These are phyloP conservation scores for Rhizoglyphus robini DNA, from an alignment of 1,140 invertebrate genomes.

Conservation along the genomic window DNA sequence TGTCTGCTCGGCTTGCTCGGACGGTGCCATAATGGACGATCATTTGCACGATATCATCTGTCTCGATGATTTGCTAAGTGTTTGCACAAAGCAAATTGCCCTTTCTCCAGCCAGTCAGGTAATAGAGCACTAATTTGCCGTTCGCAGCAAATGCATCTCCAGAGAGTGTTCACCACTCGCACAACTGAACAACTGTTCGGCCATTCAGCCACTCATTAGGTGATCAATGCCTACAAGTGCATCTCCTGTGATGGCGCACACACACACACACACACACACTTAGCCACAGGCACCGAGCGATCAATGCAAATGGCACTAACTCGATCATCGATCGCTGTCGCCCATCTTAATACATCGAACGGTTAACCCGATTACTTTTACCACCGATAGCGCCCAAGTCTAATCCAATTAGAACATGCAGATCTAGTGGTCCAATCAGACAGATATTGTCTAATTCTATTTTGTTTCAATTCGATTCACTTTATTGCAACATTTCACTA, in stretches of 20 bases:
- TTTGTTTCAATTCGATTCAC: too few species aligned
- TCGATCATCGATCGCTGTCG: background rate
- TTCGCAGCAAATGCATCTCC: background rate
- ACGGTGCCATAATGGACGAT: background rate
- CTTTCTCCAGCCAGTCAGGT: background rate
- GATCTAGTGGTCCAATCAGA: background rate
- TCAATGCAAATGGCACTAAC: background rate
- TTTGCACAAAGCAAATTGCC: conserved; percentile 3
- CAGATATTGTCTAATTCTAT: too few species aligned
- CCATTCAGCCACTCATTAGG: too few species aligned
- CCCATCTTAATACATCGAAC: background rate
- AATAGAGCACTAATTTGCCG: conserved; percentile 1
- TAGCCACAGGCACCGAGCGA: background rate
- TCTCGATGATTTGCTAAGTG: background rate
- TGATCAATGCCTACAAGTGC: too few species aligned
- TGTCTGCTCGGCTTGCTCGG: background rate
- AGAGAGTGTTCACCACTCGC: background rate
- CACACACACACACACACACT: background rate
- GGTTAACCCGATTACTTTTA: background rate
- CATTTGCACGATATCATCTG: background rate
- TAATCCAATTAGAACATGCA: background rate
- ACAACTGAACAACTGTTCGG: too few species aligned
- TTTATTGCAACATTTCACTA: too few species aligned
- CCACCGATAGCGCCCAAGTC: background rate
- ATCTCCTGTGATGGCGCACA: too few species aligned